A percentile compares a stretch with the other conserved stretches of the same genome.
Evolutionary conservation across 2,797 vertebrate genomes (phyloP).

Genomic region (Coregonus ussuriensis): DNA sequence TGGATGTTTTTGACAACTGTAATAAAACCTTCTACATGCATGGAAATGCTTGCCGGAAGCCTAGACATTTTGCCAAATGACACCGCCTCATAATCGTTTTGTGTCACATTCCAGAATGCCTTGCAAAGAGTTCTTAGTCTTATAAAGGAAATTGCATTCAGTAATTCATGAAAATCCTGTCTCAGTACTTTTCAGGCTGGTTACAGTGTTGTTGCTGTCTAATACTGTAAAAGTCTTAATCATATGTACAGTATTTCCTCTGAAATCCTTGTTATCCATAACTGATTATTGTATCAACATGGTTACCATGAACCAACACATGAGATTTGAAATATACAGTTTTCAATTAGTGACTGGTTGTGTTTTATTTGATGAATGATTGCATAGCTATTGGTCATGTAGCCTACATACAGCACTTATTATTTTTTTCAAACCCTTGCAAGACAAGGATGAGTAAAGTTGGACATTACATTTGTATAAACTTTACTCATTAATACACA

Average conservation of each 20-base stretch:
- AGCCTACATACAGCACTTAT: too few species aligned
- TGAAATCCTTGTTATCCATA: not conserved
- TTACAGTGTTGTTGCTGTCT: not conserved
- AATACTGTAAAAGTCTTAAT: not conserved
- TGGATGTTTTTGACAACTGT: slow-evolving; percentile 53
- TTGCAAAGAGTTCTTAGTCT: slow-evolving; percentile 9
- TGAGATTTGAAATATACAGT: not conserved
- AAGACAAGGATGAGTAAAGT: not conserved
- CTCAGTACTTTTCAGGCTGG: not conserved
- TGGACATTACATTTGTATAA: not conserved
- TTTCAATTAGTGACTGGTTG: not conserved
- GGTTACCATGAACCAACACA: not conserved
- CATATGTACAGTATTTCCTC: not conserved
- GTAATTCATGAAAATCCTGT: slow-evolving; percentile 12
- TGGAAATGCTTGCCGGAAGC: slow-evolving; percentile 9
- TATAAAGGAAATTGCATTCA: slow-evolving; percentile 17
- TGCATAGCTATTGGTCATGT: not conserved
- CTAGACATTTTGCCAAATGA: slow-evolving; percentile 11
- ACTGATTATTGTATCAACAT: not conserved
- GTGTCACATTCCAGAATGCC: slow-evolving; percentile 12
- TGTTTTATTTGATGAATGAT: not conserved
- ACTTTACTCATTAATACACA: not conserved
- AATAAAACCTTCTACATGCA: slow-evolving; percentile 39
- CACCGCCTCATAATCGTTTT: slow-evolving; percentile 6
- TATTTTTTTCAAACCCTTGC: not conserved